Evolutionary conservation across 1,140 invertebrate genomes (phyloP).

Genomic region (Dreissena polymorpha): DNA sequence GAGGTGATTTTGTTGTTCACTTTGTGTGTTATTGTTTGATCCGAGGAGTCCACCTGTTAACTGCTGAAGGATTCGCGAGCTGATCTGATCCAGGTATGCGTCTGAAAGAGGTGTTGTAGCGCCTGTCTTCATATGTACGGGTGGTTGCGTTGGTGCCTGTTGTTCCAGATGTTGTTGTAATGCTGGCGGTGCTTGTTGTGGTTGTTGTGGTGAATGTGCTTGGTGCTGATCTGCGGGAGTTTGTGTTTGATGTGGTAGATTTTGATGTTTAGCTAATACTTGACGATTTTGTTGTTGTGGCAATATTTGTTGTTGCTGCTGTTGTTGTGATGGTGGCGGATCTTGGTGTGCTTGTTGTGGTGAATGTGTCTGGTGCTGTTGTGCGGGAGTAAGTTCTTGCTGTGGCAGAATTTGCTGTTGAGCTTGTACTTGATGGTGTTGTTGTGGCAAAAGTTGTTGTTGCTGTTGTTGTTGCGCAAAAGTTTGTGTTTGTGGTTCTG

Average conservation of each 20-base stretch:
- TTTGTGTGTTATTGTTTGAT: not conserved
- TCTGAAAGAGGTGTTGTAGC: not conserved
- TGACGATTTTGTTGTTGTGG: slow-evolving; percentile 4
- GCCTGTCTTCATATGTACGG: too few relatives aligned
- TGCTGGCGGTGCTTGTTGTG: not conserved
- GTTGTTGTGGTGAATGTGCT: not conserved
- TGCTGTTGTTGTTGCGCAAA: slow-evolving; percentile 10
- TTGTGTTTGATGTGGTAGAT: slow-evolving; percentile 9
- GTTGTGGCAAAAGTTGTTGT: not conserved
- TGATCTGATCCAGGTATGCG: slow-evolving; percentile 1
- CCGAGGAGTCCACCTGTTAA: too few relatives aligned
- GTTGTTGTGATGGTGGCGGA: too few relatives aligned
- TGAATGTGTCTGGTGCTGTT: too few relatives aligned
- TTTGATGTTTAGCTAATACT: not conserved
- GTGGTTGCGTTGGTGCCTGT: too few relatives aligned
- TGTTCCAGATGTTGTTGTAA: not conserved
- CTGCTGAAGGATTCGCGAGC: not conserved
- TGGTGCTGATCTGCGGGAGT: not conserved
- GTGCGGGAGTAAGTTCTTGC: too few relatives aligned
- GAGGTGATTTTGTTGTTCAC: not conserved
- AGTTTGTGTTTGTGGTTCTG: slow-evolving; percentile 6
- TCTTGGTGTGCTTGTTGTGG: too few relatives aligned
- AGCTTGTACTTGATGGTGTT: slow-evolving; percentile 9
- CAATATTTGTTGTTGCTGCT: slow-evolving; percentile 8
- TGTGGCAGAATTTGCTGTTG: too few relatives aligned